A percentile compares a stretch with the other conserved stretches of the same genome.
phyloP scores from a whole-genome alignment of 2,888 invertebrate genomes.

The Ceratothoa steindachneri region DNA sequence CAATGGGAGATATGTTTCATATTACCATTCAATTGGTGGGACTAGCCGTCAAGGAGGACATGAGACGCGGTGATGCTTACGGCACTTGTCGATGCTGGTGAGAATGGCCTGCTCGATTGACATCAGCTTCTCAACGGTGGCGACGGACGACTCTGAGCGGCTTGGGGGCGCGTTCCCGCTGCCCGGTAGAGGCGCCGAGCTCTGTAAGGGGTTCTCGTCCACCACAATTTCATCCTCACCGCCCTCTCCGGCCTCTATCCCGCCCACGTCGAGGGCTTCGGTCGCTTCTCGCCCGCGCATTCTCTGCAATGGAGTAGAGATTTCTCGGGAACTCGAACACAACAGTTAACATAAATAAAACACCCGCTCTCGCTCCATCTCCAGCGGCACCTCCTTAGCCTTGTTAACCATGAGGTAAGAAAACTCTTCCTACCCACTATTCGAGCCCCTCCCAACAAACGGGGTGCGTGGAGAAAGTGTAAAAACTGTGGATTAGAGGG shows the following conservation, averaged over 20 bases:
- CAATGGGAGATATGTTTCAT: too few relatives aligned
- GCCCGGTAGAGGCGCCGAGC: constrained; percentile 14
- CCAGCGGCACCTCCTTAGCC: too few relatives aligned
- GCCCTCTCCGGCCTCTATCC: constrained; percentile 47
- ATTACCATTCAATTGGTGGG: too few relatives aligned
- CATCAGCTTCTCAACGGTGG: constrained; percentile 60
- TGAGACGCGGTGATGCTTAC: too few relatives aligned
- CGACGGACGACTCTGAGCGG: constrained; percentile 30
- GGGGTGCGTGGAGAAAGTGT: too few relatives aligned
- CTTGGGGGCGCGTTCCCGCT: neutral
- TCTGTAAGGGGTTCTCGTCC: constrained; percentile 55
- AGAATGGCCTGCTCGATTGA: constrained; percentile 86
- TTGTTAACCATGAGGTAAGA: too few relatives aligned
- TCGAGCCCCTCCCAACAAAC: too few relatives aligned
- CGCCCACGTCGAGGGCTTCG: constrained; percentile 55
- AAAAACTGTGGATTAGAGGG: too few relatives aligned
- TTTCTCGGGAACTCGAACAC: too few relatives aligned
- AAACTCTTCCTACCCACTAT: neutral
- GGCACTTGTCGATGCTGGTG: constrained; percentile 84
- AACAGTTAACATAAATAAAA: neutral
- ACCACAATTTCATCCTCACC: constrained; percentile 70
- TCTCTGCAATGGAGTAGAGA: constrained; percentile 57
- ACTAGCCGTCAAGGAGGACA: too few relatives aligned
- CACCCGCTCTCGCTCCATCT: too few relatives aligned
- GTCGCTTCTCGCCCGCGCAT: constrained; percentile 62